Evolutionary conservation across 2,888 invertebrate species (phyloP), one percentile per base, ranked within the genome.

Genomic region (Belgica antarctica): DNA sequence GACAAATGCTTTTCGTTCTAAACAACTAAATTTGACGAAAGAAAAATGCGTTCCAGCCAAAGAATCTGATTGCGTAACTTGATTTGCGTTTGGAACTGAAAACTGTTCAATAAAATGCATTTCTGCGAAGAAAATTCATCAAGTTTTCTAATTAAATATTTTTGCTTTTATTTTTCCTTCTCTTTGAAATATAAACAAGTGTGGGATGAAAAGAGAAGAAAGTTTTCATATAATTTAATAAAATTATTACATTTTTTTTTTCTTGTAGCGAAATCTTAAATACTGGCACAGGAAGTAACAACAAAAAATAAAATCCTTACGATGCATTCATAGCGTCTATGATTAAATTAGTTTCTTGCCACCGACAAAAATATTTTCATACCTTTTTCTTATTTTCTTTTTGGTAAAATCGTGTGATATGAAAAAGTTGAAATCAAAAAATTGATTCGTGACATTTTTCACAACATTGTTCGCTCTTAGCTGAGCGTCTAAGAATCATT

Each of bases 401-500:
- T 52, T 52, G 52, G 52, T 52, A 52, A 52, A 52, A 17, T 52
- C 52, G 52, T n/a, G n/a, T 22, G 52, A 52, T 52, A 52, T 52
- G 52, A 52, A 52, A 52, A 22, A 15, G 41, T 41, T n/a, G 41
- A 41, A 41, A 41, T n/a, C 41, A 41, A 41, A 41, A 41, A 10
- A 12, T 41, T 41, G 41, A 41, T 41, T 15, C 10, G 4, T 41
- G 31, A 31, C 41, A 41, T 4, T n/a, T 41, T 41, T 10, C 41
- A 41, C 15, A 12, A 41, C 3, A 15, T 41, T 41, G 3, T 41
- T 41, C 41, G n/a, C 10, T 41, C 41, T 41, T 34, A 34, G 34
- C 7, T 41, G 15, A n/a, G n/a, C n/a, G n/a, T n/a, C n/a, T n/a
- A n/a, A n/a, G n/a, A n/a, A n/a, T n/a, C 12, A 41, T 12, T 5